Percentiles rank a stretch among this genome's conserved stretches.
phyloP scores from a whole-genome alignment of 2,113 vertebrate species.

The Athene cunicularia region DNA sequence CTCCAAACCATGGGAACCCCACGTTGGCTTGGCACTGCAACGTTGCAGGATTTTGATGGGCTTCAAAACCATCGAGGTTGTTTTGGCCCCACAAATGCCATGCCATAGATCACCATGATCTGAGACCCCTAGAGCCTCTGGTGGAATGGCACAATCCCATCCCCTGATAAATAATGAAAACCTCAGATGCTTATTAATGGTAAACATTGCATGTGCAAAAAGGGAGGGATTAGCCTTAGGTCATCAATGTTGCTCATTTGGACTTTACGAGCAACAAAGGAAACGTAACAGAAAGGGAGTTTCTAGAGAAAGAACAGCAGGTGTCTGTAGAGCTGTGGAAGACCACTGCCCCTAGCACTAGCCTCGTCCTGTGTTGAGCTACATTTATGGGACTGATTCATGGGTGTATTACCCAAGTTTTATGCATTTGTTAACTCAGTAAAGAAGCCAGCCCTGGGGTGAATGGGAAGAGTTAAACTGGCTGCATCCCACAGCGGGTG shows the following conservation, averaged over 20 bases:
- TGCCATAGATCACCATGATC: neutral
- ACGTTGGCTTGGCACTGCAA: neutral
- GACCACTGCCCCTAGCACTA: neutral
- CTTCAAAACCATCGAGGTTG: neutral
- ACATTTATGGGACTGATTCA: neutral
- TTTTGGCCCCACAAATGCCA: neutral
- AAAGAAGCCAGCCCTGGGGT: neutral
- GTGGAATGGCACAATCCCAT: neutral
- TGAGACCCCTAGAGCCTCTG: neutral
- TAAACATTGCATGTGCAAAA: neutral
- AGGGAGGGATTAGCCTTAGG: neutral
- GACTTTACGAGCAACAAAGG: neutral
- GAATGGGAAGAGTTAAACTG: neutral
- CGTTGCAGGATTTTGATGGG: neutral
- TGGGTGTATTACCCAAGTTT: neutral
- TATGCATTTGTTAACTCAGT: neutral
- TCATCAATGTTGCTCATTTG: neutral
- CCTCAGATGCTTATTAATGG: neutral
- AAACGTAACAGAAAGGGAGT: neutral
- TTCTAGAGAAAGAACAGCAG: neutral
- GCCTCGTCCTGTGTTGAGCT: neutral
- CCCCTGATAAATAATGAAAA: neutral
- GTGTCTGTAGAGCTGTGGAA: neutral
- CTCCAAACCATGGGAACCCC: neutral
- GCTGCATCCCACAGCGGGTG: rapidly evolving